Evolutionary conservation across 2,797 vertebrate species (phyloP).

Genomic region (Acipenser ruthenus): DNA sequence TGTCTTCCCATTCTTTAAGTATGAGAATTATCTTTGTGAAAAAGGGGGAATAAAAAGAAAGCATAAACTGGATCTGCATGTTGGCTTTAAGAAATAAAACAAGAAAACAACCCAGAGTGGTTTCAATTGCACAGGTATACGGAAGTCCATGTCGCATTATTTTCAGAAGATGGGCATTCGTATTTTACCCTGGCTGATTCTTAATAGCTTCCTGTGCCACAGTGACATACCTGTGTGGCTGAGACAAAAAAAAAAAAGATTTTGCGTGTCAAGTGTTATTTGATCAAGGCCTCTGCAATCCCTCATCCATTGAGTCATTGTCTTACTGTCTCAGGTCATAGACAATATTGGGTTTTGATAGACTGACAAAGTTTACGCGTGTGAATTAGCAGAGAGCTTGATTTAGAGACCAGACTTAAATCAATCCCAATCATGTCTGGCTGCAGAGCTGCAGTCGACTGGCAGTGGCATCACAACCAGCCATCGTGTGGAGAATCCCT

Average conservation of each 20-base stretch:
- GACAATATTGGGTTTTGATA: constrained; percentile 23
- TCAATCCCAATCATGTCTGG: constrained; percentile 70
- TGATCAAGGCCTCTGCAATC: constrained; percentile 52
- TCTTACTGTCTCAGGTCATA: constrained; percentile 30
- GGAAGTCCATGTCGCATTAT: constrained; percentile 39
- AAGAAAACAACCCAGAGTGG: constrained; percentile 38
- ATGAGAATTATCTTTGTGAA: constrained; percentile 50
- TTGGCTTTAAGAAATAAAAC: constrained; percentile 48
- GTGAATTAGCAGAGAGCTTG: constrained; percentile 42
- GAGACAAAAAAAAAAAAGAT: constrained; percentile 50
- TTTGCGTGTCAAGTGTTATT: constrained; percentile 38
- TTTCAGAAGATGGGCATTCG: constrained; percentile 40
- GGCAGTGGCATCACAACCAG: constrained; percentile 56
- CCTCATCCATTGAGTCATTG: constrained; percentile 29
- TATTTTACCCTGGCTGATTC: constrained; percentile 34
- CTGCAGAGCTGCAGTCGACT: constrained; percentile 60
- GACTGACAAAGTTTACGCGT: constrained; percentile 26
- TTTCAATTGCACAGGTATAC: constrained; percentile 47
- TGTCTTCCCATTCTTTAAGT: constrained; percentile 24
- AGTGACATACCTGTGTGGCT: constrained; percentile 48
- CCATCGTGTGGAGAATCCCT: constrained; percentile 60
- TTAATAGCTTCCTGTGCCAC: constrained; percentile 35
- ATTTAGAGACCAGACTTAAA: constrained; percentile 72
- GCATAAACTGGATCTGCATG: constrained; percentile 49
- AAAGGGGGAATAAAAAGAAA: constrained; percentile 42